phyloP scores from a whole-genome alignment of 1,140 invertebrate species.

The Pogonognathellus flavescens region DNA sequence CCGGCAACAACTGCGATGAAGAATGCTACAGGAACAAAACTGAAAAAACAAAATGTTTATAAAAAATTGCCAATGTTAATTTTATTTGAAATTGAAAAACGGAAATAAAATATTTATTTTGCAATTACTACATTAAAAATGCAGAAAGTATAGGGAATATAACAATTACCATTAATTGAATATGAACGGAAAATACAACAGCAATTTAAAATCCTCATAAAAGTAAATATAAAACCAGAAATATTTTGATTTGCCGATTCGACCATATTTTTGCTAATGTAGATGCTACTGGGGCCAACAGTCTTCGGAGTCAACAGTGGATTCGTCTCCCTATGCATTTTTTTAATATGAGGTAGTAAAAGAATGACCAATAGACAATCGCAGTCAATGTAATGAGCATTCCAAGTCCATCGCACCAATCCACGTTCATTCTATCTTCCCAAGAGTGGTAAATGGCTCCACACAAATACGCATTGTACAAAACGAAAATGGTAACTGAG shows the following conservation, averaged over 20 bases:
- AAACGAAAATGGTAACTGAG: too few relatives aligned
- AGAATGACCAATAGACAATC: constrained; percentile 76
- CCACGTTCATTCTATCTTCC: too few relatives aligned
- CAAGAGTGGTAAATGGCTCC: too few relatives aligned
- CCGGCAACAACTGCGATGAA: constrained; percentile 15
- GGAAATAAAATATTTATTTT: neutral
- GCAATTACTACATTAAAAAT: neutral
- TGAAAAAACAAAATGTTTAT: neutral
- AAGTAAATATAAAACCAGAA: neutral
- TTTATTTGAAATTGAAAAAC: neutral
- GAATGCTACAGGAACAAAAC: neutral
- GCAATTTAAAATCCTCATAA: neutral
- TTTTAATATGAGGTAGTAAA: constrained; percentile 79
- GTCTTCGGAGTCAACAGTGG: too few relatives aligned
- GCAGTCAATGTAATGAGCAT: constrained; percentile 79
- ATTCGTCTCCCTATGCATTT: constrained; percentile 70
- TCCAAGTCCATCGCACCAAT: constrained; percentile 80
- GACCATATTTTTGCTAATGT: neutral
- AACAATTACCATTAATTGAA: too few relatives aligned
- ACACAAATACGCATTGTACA: too few relatives aligned
- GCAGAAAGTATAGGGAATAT: neutral
- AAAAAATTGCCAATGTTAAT: neutral
- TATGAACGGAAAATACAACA: neutral
- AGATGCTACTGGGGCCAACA: neutral
- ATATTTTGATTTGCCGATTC: constrained; percentile 66